phyloP scores from a whole-genome alignment of 2,888 invertebrate genomes.

The Hirtodrosophila histrioides region DNA sequence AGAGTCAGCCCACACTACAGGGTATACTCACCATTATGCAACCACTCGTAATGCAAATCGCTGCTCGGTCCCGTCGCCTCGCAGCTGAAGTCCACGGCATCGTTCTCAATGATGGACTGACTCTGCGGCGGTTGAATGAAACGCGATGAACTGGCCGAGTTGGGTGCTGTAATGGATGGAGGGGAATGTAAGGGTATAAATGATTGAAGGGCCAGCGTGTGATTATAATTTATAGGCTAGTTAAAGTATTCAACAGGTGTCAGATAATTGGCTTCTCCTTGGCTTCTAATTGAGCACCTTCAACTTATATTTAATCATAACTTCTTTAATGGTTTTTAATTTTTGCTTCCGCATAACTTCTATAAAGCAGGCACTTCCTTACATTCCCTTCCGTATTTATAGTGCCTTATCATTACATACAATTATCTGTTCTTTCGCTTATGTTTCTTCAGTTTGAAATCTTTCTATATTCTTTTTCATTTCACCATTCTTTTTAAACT shows the following conservation, averaged over 20 bases:
- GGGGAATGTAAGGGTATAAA: background rate
- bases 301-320: too few species aligned
- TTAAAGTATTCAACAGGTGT: background rate
- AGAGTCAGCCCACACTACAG: background rate
- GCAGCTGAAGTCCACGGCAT: slow-evolving; percentile 81
- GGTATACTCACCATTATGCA: slow-evolving; percentile 81
- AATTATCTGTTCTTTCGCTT: too few species aligned
- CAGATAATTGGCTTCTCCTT: background rate
- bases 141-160: slow-evolving; percentile 71
- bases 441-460: too few species aligned
- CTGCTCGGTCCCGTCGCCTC: slow-evolving; percentile 72
- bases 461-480: too few species aligned
- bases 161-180: slow-evolving; percentile 37
- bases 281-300: background rate
- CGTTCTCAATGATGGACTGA: slow-evolving; percentile 83
- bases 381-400: too few species aligned
- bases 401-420: too few species aligned
- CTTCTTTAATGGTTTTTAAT: too few species aligned
- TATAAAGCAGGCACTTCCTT: too few species aligned
- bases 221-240: slow-evolving; percentile 22
- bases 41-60: slow-evolving; percentile 82
- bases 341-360: too few species aligned
- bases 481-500: too few species aligned
- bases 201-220: slow-evolving; percentile 15
- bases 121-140: slow-evolving; percentile 82